Evolutionary conservation across 1,140 invertebrate species (phyloP).

Genomic region (Temnothorax longispinosus): DNA sequence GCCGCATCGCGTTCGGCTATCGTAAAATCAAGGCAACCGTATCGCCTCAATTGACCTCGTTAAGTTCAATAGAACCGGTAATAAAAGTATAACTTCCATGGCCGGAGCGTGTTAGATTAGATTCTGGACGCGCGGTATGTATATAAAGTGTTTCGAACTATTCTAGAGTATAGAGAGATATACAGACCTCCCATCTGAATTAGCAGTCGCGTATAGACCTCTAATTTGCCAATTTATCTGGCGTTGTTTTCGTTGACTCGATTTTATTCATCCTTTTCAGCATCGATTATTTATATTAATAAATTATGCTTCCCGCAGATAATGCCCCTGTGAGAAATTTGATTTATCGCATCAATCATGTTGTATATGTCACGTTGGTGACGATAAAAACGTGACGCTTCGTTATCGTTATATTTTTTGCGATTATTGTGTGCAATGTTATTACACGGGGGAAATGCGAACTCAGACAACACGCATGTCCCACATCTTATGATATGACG

Average conservation of each 20-base stretch:
- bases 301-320: background rate
- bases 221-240: background rate
- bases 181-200: background rate
- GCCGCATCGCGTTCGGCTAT: constrained; percentile 72
- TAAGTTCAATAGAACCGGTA: constrained; percentile 83
- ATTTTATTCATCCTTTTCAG: background rate
- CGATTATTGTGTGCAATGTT: background rate
- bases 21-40: constrained; percentile 83
- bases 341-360: background rate
- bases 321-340: background rate
- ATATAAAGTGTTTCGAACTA: constrained; percentile 58
- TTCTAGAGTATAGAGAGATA: background rate
- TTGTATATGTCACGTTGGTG: background rate
- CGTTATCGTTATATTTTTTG: background rate
- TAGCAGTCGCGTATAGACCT: background rate
- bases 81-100: constrained; percentile 81
- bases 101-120: constrained; percentile 70
- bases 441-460: background rate
- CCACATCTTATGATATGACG: no score
- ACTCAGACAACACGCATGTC: no score
- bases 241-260: background rate
- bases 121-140: constrained; percentile 54
- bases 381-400: background rate
- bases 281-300: background rate
- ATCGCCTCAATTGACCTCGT: constrained; percentile 83